Percentiles rank a stretch among this genome's conserved stretches.
phyloP scores from a whole-genome alignment of 2,113 vertebrate species.

The Mixornis gularis region DNA sequence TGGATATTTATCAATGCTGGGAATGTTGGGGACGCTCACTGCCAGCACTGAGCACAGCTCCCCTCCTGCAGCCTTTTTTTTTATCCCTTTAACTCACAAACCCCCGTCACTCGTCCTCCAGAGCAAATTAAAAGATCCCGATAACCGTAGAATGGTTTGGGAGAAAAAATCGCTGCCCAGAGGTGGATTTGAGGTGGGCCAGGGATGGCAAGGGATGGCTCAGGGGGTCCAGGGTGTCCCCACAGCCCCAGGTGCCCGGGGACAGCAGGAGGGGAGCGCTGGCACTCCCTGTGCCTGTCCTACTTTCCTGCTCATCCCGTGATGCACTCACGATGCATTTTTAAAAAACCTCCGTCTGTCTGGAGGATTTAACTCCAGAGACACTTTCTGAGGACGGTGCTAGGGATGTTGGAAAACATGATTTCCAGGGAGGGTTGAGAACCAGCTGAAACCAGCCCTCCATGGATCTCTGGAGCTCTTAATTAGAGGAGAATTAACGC shows the following conservation, averaged over 20 bases:
- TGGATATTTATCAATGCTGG: neutral
- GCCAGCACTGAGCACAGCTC: neutral
- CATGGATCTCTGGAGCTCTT: neutral
- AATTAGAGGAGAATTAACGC: slow-evolving; percentile 31
- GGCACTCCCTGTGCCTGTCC: neutral
- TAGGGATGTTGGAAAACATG: neutral
- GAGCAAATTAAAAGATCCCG: neutral
- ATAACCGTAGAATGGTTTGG: fast-evolving
- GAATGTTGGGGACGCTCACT: neutral
- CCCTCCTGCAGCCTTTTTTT: neutral
- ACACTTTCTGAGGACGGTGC: neutral
- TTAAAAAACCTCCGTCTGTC: slow-evolving; percentile 1
- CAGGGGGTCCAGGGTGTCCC: neutral
- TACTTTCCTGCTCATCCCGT: slow-evolving; percentile 31
- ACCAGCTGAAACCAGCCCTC: neutral
- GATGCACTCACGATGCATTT: neutral
- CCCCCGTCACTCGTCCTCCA: neutral
- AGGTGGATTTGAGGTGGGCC: neutral
- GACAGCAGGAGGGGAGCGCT: neutral
- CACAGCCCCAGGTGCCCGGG: neutral
- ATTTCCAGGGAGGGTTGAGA: slow-evolving; percentile 1
- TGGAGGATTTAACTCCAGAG: slow-evolving; percentile 33
- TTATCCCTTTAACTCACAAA: neutral
- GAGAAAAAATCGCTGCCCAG: fast-evolving
- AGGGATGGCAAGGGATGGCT: fast-evolving